Evolutionary conservation across 2,797 vertebrate genomes (phyloP).

Genomic region (Crocodylus rhombifer): DNA sequence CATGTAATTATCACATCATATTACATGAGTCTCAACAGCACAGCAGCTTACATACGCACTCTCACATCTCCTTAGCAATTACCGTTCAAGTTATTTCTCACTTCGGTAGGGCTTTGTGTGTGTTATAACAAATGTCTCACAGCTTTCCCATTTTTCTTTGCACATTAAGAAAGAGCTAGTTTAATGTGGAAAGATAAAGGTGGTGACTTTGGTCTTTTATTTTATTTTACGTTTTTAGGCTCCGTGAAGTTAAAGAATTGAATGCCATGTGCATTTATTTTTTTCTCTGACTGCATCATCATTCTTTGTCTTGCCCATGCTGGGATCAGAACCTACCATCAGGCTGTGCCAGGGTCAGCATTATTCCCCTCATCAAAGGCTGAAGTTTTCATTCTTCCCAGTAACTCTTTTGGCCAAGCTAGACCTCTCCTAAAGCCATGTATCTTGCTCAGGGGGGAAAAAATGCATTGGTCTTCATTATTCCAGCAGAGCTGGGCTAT

Average conservation of each 20-base stretch:
- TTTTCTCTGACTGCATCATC: neutral
- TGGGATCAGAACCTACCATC: neutral
- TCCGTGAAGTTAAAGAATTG: neutral
- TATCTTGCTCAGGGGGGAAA: fast-evolving
- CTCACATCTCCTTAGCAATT: neutral
- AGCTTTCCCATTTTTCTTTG: neutral
- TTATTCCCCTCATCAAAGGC: neutral
- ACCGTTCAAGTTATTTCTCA: constrained; percentile 13
- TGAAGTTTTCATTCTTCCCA: neutral
- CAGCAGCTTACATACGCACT: fast-evolving
- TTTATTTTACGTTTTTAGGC: neutral
- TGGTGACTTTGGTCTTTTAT: neutral
- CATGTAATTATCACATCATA: neutral
- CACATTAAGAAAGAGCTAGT: neutral
- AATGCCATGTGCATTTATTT: neutral
- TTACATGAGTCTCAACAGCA: neutral
- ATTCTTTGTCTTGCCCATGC: neutral
- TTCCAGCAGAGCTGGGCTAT: too few species aligned
- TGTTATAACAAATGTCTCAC: neutral
- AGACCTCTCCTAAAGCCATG: neutral
- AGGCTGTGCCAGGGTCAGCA: neutral
- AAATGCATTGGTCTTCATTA: too few species aligned
- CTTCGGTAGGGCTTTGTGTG: neutral
- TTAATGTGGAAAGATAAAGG: neutral
- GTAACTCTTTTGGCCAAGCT: neutral